These are phyloP conservation scores for Xestia ashworthii DNA, from an alignment of 2,888 invertebrate species.

Conservation along the genomic window DNA sequence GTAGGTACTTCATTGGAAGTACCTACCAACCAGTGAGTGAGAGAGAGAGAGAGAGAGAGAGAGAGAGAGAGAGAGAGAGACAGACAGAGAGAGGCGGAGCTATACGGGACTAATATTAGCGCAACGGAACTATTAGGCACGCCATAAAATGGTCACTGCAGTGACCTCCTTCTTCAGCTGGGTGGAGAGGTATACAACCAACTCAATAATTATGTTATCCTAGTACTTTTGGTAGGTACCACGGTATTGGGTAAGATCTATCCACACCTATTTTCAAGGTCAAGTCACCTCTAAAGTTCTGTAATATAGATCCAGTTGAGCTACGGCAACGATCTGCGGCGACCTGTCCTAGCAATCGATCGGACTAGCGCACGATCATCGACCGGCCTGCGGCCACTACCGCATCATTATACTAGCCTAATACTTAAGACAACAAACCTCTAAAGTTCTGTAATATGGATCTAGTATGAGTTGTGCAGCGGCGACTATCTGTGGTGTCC, in stretches of 20 bases:
- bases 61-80: no score
- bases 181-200: neutral
- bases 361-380: neutral
- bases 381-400: neutral
- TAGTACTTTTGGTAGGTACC: neutral
- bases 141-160: neutral
- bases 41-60: no score
- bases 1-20: no score
- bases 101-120: no score
- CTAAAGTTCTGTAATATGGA: slow-evolving; percentile 97
- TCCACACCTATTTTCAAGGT: neutral
- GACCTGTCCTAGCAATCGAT: neutral
- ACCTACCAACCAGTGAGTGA: no score
- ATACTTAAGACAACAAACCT: slow-evolving; percentile 89
- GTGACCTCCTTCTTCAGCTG: neutral
- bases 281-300: neutral
- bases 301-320: neutral
- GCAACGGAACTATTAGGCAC: no score
- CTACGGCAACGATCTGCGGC: neutral
- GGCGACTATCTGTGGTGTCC: slow-evolving; percentile 99
- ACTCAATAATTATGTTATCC: neutral
- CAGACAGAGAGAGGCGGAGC: no score
- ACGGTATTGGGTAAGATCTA: neutral
- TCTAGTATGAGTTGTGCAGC: slow-evolving; percentile 98
- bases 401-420: neutral